Base-by-base conservation (phyloP, 2,113 vertebrate genomes). In the Bungarus multicinctus region DNA sequence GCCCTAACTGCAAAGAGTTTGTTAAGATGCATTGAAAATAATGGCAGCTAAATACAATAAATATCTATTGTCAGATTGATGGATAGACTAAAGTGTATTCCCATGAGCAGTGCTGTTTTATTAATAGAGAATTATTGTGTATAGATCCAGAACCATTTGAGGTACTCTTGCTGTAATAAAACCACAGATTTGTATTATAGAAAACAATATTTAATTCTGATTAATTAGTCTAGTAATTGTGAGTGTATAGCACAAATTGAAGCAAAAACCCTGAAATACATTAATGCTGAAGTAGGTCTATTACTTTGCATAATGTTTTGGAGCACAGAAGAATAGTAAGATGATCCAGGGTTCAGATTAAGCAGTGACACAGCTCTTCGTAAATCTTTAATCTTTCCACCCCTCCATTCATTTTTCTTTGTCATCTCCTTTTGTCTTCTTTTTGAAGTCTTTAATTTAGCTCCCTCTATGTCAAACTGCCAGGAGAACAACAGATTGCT, bases 91-190 rank as follows among this genome's bases (percentile, higher is more conserved):
- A 88, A 95, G 50, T 95, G 94, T 96, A 92, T 95, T 94, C 85
- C 94, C 10, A 14, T 22, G 1, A 93, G 93, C 30, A 94, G 88
- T 89, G 64, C 27, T 43, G 90, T 94, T 93, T 96, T 93, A 95
- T 95, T 95, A 43, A 95, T 34, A 96, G 85, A 91, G 89, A 95
- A 47, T 96, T 96, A 96, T 93, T 96, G 93, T 93, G 91, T 55
- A 43, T 92, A 92, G 45, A 89, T 93, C 93, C 96, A 95, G 91
- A 94, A 55, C 43, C 89, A 25, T 54, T 53, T 93, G 43, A 96
- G 86, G 25, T 81, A 94, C 93, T 87, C 88, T 52, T 93, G 91
- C 39, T 89, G 64, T 90, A 25, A 34, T 91, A 90, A 69, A 87
- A 25, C 34, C 50, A 89, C 43, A 90, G 93, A 95, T 88, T 52